Base-by-base conservation (phyloP, 2,888 invertebrate genomes). In the Beris chalybata region DNA sequence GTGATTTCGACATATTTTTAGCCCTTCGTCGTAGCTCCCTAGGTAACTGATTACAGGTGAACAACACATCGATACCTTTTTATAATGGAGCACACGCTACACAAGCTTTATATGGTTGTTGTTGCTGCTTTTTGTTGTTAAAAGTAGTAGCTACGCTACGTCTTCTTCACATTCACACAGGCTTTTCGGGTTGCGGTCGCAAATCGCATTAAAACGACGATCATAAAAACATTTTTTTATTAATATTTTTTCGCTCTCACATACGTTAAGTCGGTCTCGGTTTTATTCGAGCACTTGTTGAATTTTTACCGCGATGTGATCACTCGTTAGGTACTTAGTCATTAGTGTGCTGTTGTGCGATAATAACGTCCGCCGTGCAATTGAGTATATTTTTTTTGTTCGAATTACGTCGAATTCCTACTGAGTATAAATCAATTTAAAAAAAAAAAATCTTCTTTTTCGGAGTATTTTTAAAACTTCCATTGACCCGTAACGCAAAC, bases 281-380 rank as follows among this genome's bases (percentile, higher is more conserved):
- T 48, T 32, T 59, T 52, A 52, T 6, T 52, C 29, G 61, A 61
- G 61, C 61, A 61, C 50, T 61, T 61, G 61, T 61, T 61, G 61
- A 52, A 50, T 61, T 38, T 61, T 22, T 22, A 50, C 52, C 52
- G 43, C 52, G 22, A 50, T 52, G 61, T 38, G 61, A 22, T 22
- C 22, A 22, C 22, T 22, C 22, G 22, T 22, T 22, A 38, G 52
- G 50, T 38, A 29, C 50, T 61, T 61, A 61, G 61, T 61, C 61
- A 61, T 61, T 61, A 61, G 50, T 50, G 61, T 52, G 38, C 61
- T 61, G 61, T 61, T 52, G 61, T 61, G 61, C 52, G 61, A 61
- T 61, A 61, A 50, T 61, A 52, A 32, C 50, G 43, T 15, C 52
- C 32, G 15, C 22, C 4, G 61, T 61, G 52, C 22, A 22, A 22